A percentile compares a stretch with the other conserved stretches of the same genome.
Conservation (phyloP, 2,113 vertebrate species). For the Phainopepla nitens region DNA sequence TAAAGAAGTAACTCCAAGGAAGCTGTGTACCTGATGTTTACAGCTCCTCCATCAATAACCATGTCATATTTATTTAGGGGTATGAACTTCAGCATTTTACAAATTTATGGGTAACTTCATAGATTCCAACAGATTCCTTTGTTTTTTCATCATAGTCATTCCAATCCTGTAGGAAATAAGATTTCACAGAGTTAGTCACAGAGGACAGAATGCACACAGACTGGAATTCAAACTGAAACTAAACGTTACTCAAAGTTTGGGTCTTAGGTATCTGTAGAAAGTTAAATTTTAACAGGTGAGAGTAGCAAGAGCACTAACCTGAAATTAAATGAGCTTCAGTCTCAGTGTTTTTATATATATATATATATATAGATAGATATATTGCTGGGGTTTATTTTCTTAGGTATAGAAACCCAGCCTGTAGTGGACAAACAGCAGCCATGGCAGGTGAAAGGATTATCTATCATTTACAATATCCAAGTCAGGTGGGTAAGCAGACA, state of each 20-base stretch:
- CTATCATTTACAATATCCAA: constrained; percentile 10
- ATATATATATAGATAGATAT: no score
- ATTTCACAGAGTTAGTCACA: constrained; percentile 32
- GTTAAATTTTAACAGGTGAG: background rate
- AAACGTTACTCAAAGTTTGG: background rate
- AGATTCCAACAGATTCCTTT: constrained; percentile 92
- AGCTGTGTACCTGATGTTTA: background rate
- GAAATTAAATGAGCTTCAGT: background rate
- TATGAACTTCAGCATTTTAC: constrained; percentile 82
- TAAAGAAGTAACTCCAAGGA: background rate
- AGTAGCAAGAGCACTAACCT: background rate
- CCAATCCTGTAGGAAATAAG: constrained; percentile 84
- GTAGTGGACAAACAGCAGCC: background rate
- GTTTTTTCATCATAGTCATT: constrained; percentile 95
- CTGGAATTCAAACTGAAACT: background rate
- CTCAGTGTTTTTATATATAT: background rate
- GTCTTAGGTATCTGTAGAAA: background rate
- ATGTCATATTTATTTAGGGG: background rate
- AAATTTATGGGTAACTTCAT: constrained; percentile 92
- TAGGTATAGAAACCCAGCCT: background rate
- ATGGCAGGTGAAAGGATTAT: constrained; percentile 47
- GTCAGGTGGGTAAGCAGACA: constrained; percentile 33
- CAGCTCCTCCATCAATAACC: background rate
- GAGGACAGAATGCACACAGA: background rate
- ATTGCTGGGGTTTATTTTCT: background rate